A percentile compares a stretch with the other conserved stretches of the same genome.
These are phyloP conservation scores for Nixonia krombeini DNA, from an alignment of 1,140 invertebrate species.

Conservation along the genomic window DNA sequence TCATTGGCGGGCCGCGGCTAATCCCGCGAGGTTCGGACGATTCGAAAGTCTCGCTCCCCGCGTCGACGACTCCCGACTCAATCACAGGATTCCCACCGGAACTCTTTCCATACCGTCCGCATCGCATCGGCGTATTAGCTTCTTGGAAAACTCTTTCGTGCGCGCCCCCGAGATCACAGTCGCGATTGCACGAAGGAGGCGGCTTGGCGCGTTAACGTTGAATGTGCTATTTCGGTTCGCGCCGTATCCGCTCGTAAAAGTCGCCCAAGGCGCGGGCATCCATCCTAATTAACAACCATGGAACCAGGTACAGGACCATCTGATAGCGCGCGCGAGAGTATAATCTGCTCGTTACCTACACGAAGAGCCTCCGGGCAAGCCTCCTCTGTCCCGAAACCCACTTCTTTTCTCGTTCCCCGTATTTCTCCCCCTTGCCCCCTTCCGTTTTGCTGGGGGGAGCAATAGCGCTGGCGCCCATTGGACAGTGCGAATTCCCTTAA, in stretches of 20 bases:
- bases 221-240: constrained; percentile 61
- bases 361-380: constrained; percentile 58
- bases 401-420: constrained; percentile 23
- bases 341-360: constrained; percentile 69
- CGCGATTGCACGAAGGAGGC: constrained; percentile 45
- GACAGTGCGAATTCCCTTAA: constrained; percentile 3
- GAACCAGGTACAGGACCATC: constrained; percentile 66
- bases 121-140: constrained; percentile 18
- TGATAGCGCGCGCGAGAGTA: constrained; percentile 62
- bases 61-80: too few relatives aligned
- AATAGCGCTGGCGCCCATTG: constrained; percentile 44
- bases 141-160: constrained; percentile 18
- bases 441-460: constrained; percentile 12
- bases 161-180: constrained; percentile 11
- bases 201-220: constrained; percentile 46
- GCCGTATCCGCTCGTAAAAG: constrained; percentile 68
- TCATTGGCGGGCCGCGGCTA: too few relatives aligned
- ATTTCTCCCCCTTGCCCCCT: not conserved
- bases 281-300: constrained; percentile 70
- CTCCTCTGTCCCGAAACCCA: constrained; percentile 42
- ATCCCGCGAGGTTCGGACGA: too few relatives aligned
- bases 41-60: too few relatives aligned
- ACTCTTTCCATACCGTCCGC: too few relatives aligned
- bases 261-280: constrained; percentile 68
- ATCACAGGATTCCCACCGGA: too few relatives aligned